Conservation (phyloP, 2,888 invertebrate genomes). For the Rotaria magnacalcarata region DNA sequence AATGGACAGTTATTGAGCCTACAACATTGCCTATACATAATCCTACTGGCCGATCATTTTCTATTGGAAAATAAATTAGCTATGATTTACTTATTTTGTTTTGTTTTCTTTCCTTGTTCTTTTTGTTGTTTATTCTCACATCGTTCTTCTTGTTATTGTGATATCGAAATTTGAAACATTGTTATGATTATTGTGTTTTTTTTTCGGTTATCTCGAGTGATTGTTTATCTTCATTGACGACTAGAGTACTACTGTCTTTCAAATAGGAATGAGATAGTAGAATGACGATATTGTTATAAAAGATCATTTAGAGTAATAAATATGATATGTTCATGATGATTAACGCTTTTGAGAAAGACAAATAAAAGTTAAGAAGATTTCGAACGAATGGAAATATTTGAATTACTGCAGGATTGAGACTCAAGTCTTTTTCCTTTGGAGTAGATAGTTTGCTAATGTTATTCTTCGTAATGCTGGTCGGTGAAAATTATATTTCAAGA, state of each 20-base stretch:
- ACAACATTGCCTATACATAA: constrained; percentile 42
- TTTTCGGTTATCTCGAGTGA: not conserved
- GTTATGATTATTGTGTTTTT: not conserved
- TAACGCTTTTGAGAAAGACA: no score
- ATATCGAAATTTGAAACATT: constrained; percentile 7
- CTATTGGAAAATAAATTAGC: constrained; percentile 39
- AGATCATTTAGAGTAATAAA: no score
- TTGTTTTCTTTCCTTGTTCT: no score
- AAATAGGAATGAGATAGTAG: not conserved
- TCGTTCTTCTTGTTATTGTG: not conserved
- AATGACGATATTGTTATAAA: not conserved
- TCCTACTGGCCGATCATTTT: constrained; percentile 45
- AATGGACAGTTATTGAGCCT: constrained; percentile 45
- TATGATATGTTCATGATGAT: no score
- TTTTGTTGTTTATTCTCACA: not conserved
- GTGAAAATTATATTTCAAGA: no score
- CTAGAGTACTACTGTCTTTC: not conserved
- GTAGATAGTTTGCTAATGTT: no score
- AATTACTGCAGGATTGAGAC: no score
- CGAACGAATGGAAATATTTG: no score
- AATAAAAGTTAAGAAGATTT: no score
- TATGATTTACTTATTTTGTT: not conserved
- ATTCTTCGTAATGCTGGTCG: no score
- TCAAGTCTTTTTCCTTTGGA: no score
- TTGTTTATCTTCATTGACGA: not conserved